Evolutionary conservation across 2,888 invertebrate species (phyloP).

Genomic region (Pachliopta kotzebuea): DNA sequence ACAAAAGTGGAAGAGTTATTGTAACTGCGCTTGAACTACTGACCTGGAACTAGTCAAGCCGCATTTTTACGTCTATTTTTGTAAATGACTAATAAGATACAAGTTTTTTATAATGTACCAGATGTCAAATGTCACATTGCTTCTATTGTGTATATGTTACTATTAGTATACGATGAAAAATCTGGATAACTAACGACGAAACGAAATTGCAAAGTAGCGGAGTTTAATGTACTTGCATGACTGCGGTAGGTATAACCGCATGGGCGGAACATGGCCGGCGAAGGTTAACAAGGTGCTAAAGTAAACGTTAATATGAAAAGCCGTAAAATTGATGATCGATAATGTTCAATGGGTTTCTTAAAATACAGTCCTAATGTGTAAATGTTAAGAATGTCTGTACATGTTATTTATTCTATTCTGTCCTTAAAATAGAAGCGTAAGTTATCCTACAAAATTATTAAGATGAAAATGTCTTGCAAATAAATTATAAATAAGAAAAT

Average conservation of each 20-base stretch:
- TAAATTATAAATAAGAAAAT: too few species aligned
- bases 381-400: too few species aligned
- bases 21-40: slow-evolving; percentile 70
- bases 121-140: slow-evolving; percentile 3
- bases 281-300: slow-evolving; percentile 75
- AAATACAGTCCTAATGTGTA: slow-evolving; percentile 23
- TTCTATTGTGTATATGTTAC: slow-evolving; percentile 1
- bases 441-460: too few species aligned
- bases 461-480: too few species aligned
- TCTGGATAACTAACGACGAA: slow-evolving; percentile 5
- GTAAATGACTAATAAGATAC: slow-evolving; percentile 52
- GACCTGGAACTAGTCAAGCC: slow-evolving; percentile 65
- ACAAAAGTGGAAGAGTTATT: slow-evolving; percentile 69
- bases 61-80: slow-evolving; percentile 37
- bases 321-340: slow-evolving; percentile 58
- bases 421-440: too few species aligned
- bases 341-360: slow-evolving; percentile 26
- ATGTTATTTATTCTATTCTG: too few species aligned
- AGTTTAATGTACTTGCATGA: slow-evolving; percentile 31
- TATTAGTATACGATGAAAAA: neutral
- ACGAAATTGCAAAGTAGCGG: slow-evolving; percentile 7
- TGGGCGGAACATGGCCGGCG: slow-evolving; percentile 49
- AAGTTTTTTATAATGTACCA: neutral
- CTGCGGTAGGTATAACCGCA: slow-evolving; percentile 63
- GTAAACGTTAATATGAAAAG: slow-evolving; percentile 65